A percentile compares a stretch with the other conserved stretches of the same genome.
Evolutionary conservation across 2,113 vertebrate species (phyloP).

Genomic region (Phocoena phocoena): DNA sequence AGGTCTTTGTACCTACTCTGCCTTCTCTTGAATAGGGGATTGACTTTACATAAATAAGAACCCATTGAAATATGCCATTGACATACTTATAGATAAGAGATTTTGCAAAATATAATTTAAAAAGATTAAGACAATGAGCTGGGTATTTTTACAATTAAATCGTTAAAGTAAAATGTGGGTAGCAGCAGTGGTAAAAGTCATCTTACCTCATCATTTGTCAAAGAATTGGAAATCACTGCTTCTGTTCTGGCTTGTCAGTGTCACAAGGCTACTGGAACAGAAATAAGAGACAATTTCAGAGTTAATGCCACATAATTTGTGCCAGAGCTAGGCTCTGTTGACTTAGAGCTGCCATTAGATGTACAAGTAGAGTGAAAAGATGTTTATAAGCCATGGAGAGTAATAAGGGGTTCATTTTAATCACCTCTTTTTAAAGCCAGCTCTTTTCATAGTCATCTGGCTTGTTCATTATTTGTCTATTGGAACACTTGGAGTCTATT

Average conservation of each 20-base stretch:
- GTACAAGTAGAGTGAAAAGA: neutral
- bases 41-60: neutral
- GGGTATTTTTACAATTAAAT: neutral
- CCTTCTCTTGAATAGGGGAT: neutral
- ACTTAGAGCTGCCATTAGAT: neutral
- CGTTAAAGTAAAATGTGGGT: neutral
- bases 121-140: neutral
- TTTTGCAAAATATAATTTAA: neutral
- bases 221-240: neutral
- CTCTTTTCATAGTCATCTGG: neutral
- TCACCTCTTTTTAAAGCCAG: neutral
- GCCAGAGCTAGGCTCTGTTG: neutral
- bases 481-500: neutral
- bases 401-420: neutral
- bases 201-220: neutral
- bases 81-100: neutral
- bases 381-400: neutral
- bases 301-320: neutral
- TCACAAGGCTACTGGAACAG: neutral
- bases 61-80: neutral
- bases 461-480: neutral
- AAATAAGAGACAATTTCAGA: neutral
- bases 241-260: neutral
- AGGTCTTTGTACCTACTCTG: neutral
- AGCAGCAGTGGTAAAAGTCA: neutral